Evolutionary conservation across 2,113 vertebrate genomes (phyloP).

Genomic region (Labeo catla): DNA sequence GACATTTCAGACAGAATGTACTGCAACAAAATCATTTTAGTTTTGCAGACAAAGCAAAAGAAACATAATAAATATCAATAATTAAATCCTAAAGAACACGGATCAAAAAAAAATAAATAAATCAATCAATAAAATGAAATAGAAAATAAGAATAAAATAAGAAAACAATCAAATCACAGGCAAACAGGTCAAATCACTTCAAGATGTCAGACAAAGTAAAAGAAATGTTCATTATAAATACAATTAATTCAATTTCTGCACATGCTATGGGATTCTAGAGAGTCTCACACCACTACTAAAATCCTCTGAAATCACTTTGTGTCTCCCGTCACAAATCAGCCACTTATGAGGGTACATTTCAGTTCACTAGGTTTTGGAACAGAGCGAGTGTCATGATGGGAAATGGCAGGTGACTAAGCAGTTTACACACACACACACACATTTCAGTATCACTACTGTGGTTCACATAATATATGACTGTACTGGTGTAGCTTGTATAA

Average conservation of each 20-base stretch:
- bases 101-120: neutral
- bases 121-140: neutral
- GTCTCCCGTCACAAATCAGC: neutral
- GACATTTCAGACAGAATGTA: neutral
- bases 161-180: neutral
- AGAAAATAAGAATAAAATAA: neutral
- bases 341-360: neutral
- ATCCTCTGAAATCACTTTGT: neutral
- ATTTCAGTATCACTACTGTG: neutral
- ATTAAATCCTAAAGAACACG: neutral
- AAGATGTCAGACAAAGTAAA: neutral
- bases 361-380: neutral
- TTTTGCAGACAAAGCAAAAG: no score
- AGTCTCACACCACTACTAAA: neutral
- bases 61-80: neutral
- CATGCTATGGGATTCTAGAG: neutral
- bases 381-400: neutral
- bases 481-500: conserved; percentile 6
- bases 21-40: neutral
- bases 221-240: neutral
- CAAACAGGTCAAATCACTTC: neutral
- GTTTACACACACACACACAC: neutral
- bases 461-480: neutral
- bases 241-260: neutral
- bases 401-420: neutral